These are phyloP conservation scores for Spodoptera picta DNA, from an alignment of 2,888 invertebrate genomes.

Conservation along the genomic window DNA sequence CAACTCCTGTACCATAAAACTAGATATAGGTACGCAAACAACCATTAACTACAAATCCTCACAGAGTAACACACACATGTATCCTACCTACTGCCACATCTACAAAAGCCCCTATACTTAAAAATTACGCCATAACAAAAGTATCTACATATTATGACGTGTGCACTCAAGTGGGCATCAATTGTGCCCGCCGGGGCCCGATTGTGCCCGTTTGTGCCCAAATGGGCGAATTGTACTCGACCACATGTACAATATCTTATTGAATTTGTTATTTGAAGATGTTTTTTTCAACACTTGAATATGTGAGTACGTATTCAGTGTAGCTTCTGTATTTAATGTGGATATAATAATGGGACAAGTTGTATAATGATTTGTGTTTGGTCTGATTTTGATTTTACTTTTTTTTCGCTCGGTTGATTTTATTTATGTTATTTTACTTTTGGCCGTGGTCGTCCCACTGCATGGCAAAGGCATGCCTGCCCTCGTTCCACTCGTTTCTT, in stretches of 20 bases:
- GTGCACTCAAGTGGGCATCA: constrained; percentile 68
- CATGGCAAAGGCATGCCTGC: too few relatives aligned
- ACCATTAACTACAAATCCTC: constrained; percentile 6
- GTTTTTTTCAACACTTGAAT: constrained; percentile 68
- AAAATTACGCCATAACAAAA: constrained; percentile 74
- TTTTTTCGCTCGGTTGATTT: neutral
- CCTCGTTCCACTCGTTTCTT: too few relatives aligned
- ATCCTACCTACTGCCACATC: constrained; percentile 41
- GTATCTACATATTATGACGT: constrained; percentile 77
- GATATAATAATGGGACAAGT: constrained; percentile 42
- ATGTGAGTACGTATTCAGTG: constrained; percentile 55
- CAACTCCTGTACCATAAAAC: too few relatives aligned
- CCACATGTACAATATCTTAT: constrained; percentile 84
- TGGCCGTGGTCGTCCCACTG: too few relatives aligned
- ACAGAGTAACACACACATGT: constrained; percentile 6
- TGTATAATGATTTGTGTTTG: constrained; percentile 7
- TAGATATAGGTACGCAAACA: too few relatives aligned
- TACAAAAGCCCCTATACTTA: constrained; percentile 76
- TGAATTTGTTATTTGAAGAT: constrained; percentile 80
- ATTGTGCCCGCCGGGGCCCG: constrained; percentile 21
- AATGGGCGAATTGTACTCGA: constrained; percentile 74
- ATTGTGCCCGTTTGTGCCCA: constrained; percentile 37
- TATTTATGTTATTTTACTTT: too few relatives aligned
- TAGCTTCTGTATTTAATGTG: constrained; percentile 45
- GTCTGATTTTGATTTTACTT: constrained; percentile 1